A percentile compares a stretch with the other conserved stretches of the same genome.
phyloP scores from a whole-genome alignment of 2,113 vertebrate species.

The Hypomesus transpacificus region DNA sequence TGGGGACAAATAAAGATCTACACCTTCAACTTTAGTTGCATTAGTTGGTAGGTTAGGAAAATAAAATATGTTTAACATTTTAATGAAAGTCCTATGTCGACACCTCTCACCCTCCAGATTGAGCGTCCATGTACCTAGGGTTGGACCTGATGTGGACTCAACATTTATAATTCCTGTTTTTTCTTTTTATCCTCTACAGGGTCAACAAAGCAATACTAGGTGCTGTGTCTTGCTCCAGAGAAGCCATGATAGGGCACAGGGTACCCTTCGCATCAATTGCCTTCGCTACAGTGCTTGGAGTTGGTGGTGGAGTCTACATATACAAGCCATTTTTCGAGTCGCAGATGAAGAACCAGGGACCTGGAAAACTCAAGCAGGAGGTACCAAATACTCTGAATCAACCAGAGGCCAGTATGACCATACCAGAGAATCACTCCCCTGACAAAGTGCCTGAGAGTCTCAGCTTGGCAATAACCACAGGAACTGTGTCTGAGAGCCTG shows the following conservation, averaged over 20 bases:
- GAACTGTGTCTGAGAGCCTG: conserved; percentile 32
- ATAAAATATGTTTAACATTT: too few relatives aligned
- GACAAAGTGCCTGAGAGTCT: background rate
- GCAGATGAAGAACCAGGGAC: conserved; percentile 29
- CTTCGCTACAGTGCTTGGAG: conserved; percentile 72
- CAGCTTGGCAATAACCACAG: background rate
- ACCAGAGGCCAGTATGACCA: conserved; percentile 16
- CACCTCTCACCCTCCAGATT: too few relatives aligned
- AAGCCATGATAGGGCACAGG: conserved; percentile 63
- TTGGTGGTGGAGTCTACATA: conserved; percentile 83
- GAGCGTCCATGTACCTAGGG: too few relatives aligned
- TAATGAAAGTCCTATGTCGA: too few relatives aligned
- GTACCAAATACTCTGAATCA: conserved; percentile 33
- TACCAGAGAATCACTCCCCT: background rate
- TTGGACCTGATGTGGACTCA: too few relatives aligned
- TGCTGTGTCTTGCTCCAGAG: background rate
- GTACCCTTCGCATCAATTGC: conserved; percentile 70
- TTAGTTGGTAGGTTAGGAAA: too few relatives aligned
- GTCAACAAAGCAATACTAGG: conserved; percentile 1
- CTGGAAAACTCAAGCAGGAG: conserved; percentile 35
- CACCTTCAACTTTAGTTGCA: too few relatives aligned
- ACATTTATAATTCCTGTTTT: background rate
- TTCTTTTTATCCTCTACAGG: conserved; percentile 35
- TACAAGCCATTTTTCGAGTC: conserved; percentile 78
- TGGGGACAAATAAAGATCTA: too few relatives aligned